phyloP scores from a whole-genome alignment of 2,888 invertebrate species.

The Lepetodrilus schrolli region DNA sequence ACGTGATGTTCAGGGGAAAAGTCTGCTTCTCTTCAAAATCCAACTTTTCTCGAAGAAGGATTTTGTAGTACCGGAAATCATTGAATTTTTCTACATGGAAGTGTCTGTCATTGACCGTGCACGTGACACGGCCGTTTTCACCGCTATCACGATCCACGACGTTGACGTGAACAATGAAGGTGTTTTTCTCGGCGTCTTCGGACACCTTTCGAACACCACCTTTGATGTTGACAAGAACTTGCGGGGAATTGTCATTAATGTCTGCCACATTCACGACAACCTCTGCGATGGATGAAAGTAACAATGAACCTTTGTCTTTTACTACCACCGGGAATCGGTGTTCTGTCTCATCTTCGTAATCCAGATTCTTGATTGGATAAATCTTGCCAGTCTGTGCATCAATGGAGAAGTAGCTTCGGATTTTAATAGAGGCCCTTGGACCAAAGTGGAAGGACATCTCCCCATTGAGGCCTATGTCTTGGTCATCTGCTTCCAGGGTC shows the following conservation, averaged over 20 bases:
- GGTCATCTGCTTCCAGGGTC: constrained; percentile 85
- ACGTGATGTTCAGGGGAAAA: constrained; percentile 46
- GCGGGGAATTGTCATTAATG: constrained; percentile 91
- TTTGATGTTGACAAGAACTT: constrained; percentile 84
- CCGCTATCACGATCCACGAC: constrained; percentile 77
- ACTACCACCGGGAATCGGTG: constrained; percentile 82
- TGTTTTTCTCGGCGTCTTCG: constrained; percentile 86
- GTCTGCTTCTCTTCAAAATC: constrained; percentile 45
- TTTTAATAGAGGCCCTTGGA: constrained; percentile 51
- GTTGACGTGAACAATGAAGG: constrained; percentile 94
- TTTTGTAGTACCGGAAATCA: constrained; percentile 1
- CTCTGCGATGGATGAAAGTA: constrained; percentile 76
- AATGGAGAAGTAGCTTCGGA: constrained; percentile 76
- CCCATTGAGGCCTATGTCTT: constrained; percentile 87
- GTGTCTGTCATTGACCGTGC: constrained; percentile 52
- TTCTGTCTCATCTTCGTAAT: constrained; percentile 86
- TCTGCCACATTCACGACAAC: constrained; percentile 78
- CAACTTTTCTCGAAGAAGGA: constrained; percentile 31
- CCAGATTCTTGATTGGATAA: constrained; percentile 85
- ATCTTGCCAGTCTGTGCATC: constrained; percentile 92
- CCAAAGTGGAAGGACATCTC: constrained; percentile 76
- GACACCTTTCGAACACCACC: constrained; percentile 80
- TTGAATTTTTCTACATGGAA: constrained; percentile 56
- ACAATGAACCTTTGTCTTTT: constrained; percentile 53
- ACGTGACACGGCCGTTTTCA: constrained; percentile 60